Percentiles rank a stretch among this genome's conserved stretches.
Conservation (phyloP, 2,888 invertebrate genomes). For the Euphydryas editha region DNA sequence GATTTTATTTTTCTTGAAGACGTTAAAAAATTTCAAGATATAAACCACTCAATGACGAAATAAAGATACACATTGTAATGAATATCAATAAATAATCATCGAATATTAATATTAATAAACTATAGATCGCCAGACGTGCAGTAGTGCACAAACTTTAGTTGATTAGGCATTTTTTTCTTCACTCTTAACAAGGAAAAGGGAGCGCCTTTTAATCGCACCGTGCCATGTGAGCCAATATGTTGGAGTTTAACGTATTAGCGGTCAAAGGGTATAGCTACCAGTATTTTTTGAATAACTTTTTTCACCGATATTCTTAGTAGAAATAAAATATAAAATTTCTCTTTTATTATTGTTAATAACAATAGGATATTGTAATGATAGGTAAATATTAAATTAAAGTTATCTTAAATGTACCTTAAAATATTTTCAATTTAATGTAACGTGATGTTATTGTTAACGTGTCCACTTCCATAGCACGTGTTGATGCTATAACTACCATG, state of each 20-base stretch:
- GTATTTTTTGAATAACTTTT: slow-evolving; percentile 13
- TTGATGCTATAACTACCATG: neutral
- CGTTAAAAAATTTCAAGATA: too few species aligned
- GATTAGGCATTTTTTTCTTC: slow-evolving; percentile 33
- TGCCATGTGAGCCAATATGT: slow-evolving; percentile 31
- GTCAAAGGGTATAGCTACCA: slow-evolving; percentile 13
- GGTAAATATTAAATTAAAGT: neutral
- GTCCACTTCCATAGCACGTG: too few species aligned
- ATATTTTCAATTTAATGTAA: too few species aligned
- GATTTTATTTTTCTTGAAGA: too few species aligned
- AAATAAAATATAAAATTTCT: neutral
- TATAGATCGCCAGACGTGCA: neutral
- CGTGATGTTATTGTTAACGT: too few species aligned
- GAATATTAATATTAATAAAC: too few species aligned
- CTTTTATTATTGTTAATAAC: too few species aligned
- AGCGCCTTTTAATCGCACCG: slow-evolving; percentile 19
- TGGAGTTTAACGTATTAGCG: slow-evolving; percentile 25
- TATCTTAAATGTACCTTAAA: too few species aligned
- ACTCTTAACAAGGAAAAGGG: slow-evolving; percentile 16
- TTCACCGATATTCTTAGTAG: neutral
- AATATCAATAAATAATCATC: neutral
- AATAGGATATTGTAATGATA: neutral
- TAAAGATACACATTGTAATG: neutral
- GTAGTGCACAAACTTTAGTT: slow-evolving; percentile 16
- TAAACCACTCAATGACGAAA: too few species aligned